Base-by-base conservation (phyloP, 2,113 vertebrate genomes). In the Ammodytes dubius region DNA sequence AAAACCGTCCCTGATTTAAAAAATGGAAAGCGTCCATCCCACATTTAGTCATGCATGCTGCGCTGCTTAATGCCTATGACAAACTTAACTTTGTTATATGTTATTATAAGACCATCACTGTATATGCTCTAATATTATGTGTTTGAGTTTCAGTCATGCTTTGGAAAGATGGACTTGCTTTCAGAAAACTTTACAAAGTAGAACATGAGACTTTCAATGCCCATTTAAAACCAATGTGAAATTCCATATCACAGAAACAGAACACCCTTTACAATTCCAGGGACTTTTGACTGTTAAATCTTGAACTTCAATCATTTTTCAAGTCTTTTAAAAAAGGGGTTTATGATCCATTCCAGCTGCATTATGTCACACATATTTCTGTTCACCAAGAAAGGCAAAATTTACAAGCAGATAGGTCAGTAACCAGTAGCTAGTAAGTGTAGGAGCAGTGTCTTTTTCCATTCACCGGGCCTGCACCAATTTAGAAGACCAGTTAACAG, bases 401-500 rank as follows among this genome's bases (percentile, higher is more conserved):
- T 88, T 77, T 74, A 84, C 56, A 79, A 79, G 71, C 35, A 72
- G 77, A 74, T 60, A 74, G 47, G 79, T 89, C 79, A 89, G 77
- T 56, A 82, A 77, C 66, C 79, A 82, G 82, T 82, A 88, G 75
- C 60, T 78, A 54, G 58, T 54, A 46, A 70, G 64, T 70, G 67
- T 37, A 37, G 7, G 49, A 82, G 64, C 58, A 39, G 52, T 67
- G 56, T 81, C 63, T 77, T 79, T 87, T 81, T 85, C 49, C 85
- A 90, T 87, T 80, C 14, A 49, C 39, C 10, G n/a, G 11, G 66
- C 58, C 73, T 12, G 61, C 35, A 69, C 27, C 66, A 81, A 87
- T 84, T 86, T 86, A 83, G 76, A 81, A 84, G 63, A 70, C 42
- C 70, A 77, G 69, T 73, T 80, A 85, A 83, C 68, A 84, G 60